Evolutionary conservation across 2,888 invertebrate species (phyloP).

Genomic region (Erebia ligea): DNA sequence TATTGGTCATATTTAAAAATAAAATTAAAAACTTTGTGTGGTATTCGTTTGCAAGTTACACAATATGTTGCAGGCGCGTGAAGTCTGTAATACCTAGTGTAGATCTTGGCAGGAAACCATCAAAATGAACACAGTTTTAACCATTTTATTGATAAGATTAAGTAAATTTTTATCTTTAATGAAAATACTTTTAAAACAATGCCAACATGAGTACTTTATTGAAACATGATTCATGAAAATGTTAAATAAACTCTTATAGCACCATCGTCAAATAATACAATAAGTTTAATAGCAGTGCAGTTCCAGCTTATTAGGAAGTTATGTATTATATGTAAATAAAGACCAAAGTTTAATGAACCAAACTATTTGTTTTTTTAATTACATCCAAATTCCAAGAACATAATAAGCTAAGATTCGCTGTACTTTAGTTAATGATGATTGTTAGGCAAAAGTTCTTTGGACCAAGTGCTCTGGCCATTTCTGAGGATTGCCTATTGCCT

Average conservation of each 20-base stretch:
- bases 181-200: background rate
- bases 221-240: background rate
- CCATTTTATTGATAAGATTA: background rate
- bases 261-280: background rate
- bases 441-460: no score
- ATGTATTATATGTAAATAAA: constrained; percentile 44
- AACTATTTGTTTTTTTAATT: constrained; percentile 11
- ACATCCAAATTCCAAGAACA: background rate
- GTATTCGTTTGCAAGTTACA: no score
- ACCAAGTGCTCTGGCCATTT: no score
- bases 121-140: background rate
- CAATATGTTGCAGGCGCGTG: no score
- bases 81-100: background rate
- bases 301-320: constrained; percentile 21
- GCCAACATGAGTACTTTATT: background rate
- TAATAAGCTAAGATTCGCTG: no score
- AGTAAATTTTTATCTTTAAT: background rate
- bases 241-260: background rate
- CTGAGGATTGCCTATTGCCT: no score
- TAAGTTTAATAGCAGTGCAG: constrained; percentile 20
- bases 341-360: constrained; percentile 37
- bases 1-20: no score
- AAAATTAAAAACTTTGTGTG: background rate
- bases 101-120: background rate
- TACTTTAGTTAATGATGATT: no score